These are phyloP conservation scores for Lethocerus indicus DNA, from an alignment of 1,140 invertebrate genomes.

Conservation along the genomic window DNA sequence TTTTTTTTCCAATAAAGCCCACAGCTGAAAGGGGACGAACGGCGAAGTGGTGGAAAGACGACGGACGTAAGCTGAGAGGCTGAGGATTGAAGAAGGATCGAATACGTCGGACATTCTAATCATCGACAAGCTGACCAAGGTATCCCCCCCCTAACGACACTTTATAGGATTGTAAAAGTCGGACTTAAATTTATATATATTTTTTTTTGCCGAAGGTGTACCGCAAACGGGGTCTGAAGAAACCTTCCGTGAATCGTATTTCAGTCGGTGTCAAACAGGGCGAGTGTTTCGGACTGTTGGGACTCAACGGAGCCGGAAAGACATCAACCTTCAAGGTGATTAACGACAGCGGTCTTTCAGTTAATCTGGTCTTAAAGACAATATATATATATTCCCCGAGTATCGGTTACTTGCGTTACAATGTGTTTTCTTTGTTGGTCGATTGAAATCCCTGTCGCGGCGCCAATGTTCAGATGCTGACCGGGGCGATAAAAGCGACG, in stretches of 20 bases:
- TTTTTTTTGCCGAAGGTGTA: constrained; percentile 15
- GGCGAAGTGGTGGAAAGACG: too few species aligned
- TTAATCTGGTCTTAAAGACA: background rate
- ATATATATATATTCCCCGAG: background rate
- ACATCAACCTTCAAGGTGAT: constrained; percentile 61
- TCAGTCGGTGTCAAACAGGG: constrained; percentile 52
- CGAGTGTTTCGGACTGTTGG: constrained; percentile 71
- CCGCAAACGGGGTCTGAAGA: too few species aligned
- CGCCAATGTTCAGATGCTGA: constrained; percentile 19
- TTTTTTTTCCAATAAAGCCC: too few species aligned
- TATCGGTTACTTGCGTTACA: background rate
- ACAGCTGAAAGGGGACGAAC: too few species aligned
- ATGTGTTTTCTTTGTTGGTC: too few species aligned
- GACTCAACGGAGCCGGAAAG: constrained; percentile 77
- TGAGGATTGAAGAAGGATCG: too few species aligned
- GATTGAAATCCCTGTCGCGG: too few species aligned
- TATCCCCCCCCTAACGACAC: too few species aligned
- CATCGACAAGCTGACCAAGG: too few species aligned
- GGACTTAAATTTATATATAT: constrained; percentile 2
- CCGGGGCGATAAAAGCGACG: constrained; percentile 16
- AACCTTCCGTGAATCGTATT: constrained; percentile 48
- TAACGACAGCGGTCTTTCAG: background rate
- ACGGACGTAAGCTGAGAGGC: too few species aligned
- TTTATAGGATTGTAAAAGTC: too few species aligned
- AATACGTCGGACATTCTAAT: too few species aligned